Evolutionary conservation across 2,797 vertebrate genomes (phyloP).

Genomic region (Enteromius radiatus): DNA sequence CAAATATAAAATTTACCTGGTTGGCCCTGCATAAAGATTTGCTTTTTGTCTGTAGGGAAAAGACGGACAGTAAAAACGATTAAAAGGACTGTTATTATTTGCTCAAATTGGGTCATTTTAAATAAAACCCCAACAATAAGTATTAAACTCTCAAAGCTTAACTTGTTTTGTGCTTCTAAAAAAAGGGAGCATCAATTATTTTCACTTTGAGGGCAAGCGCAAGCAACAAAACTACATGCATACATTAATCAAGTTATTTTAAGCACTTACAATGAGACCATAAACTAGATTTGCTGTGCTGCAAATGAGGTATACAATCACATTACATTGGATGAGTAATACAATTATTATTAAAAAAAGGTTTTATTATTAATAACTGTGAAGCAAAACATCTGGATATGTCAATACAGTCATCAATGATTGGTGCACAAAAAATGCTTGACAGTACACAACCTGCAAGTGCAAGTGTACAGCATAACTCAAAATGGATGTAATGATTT

Average conservation of each 20-base stretch:
- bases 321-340: background rate
- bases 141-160: background rate
- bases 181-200: background rate
- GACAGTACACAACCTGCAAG: no score
- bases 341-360: background rate
- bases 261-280: background rate
- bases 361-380: background rate
- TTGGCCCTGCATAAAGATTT: conserved; percentile 65
- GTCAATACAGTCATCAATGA: background rate
- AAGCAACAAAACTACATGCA: background rate
- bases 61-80: conserved; percentile 17
- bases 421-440: background rate
- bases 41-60: conserved; percentile 74
- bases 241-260: background rate
- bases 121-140: background rate
- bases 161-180: background rate
- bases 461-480: background rate
- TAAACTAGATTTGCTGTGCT: background rate
- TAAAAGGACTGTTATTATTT: background rate
- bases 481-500: background rate
- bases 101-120: background rate
- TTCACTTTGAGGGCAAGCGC: background rate
- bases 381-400: background rate
- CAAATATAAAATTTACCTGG: conserved; percentile 70
- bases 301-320: background rate